These are phyloP conservation scores for Nebria ingens DNA, from an alignment of 1,140 invertebrate genomes.

Conservation along the genomic window DNA sequence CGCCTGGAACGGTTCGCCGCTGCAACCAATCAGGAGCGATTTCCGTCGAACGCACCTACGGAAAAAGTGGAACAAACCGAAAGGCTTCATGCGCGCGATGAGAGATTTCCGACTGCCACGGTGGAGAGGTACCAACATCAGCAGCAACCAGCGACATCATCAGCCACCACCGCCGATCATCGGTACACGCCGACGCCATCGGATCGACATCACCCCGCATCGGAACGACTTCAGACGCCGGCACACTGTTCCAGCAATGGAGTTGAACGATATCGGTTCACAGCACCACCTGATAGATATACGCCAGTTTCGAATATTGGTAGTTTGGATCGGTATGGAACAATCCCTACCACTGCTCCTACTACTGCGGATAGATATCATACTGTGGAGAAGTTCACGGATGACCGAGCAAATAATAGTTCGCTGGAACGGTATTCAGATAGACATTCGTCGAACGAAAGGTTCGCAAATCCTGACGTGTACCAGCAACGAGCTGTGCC, in stretches of 20 bases:
- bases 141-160: slow-evolving; percentile 13
- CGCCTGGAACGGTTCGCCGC: not conserved
- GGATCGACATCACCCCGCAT: slow-evolving; percentile 10
- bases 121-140: slow-evolving; percentile 21
- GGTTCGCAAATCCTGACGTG: not conserved
- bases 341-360: not conserved
- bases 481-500: slow-evolving; percentile 10
- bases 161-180: slow-evolving; percentile 12
- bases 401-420: not conserved
- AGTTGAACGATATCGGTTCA: slow-evolving; percentile 22
- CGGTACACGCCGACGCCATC: not conserved
- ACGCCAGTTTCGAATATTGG: slow-evolving; percentile 21
- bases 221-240: not conserved
- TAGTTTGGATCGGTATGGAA: slow-evolving; percentile 23
- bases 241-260: slow-evolving; percentile 12
- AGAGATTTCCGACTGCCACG: slow-evolving; percentile 16
- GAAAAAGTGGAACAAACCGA: not conserved
- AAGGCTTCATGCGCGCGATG: not conserved
- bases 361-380: not conserved
- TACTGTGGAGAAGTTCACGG: not conserved
- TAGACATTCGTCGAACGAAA: not conserved
- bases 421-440: not conserved
- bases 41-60: not conserved
- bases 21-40: not conserved
- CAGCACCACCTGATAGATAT: slow-evolving; percentile 20